These are phyloP conservation scores for Hormaphis cornu DNA, from an alignment of 1,140 invertebrate species.

Conservation along the genomic window DNA sequence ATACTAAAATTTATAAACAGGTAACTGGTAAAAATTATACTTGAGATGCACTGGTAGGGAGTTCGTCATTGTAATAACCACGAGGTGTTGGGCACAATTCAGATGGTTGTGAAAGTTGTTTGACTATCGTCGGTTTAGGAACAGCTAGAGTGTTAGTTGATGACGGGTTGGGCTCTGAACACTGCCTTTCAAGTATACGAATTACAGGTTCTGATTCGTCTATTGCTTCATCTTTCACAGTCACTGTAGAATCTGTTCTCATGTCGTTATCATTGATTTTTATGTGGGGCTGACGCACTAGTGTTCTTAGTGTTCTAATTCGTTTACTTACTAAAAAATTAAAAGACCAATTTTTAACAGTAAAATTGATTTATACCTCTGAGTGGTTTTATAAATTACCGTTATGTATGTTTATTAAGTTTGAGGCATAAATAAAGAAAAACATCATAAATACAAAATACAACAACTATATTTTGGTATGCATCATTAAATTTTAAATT, in stretches of 20 bases:
- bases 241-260: not conserved
- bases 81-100: conserved; percentile 42
- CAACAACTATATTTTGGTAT: not conserved
- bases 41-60: not conserved
- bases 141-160: conserved; percentile 51
- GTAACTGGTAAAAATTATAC: not conserved
- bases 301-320: conserved; percentile 49
- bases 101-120: conserved; percentile 51
- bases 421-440: not conserved
- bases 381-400: not conserved
- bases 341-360: conserved; percentile 4
- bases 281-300: conserved; percentile 39
- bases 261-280: conserved; percentile 19
- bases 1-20: conserved; percentile 6
- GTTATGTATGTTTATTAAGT: not conserved
- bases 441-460: not conserved
- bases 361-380: not conserved
- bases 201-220: conserved; percentile 46
- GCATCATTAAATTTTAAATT: conserved; percentile 13
- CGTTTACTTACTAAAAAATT: conserved; percentile 41
- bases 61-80: conserved; percentile 30
- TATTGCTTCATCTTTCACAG: not conserved
- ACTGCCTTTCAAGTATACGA: conserved; percentile 16
- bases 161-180: conserved; percentile 40
- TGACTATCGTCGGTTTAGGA: conserved; percentile 50